These are phyloP conservation scores for Pachydiplax longipennis DNA, from an alignment of 2,888 invertebrate species.

Conservation along the genomic window DNA sequence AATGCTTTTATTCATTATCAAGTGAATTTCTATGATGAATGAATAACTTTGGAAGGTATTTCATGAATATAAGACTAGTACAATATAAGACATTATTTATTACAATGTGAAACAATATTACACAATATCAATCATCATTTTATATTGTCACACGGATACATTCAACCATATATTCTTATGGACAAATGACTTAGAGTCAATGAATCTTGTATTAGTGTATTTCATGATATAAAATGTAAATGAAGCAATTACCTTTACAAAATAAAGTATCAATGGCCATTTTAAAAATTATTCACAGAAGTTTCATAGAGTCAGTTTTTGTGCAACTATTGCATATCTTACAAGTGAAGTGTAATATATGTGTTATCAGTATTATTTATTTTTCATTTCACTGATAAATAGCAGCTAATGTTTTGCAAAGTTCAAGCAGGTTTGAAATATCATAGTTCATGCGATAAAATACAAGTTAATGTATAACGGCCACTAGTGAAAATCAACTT, in stretches of 20 bases:
- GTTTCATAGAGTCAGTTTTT: neutral
- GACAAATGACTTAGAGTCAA: neutral
- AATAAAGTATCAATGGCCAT: neutral
- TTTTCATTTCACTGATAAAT: too few species aligned
- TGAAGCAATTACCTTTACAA: neutral
- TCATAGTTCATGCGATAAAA: too few species aligned
- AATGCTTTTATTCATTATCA: too few species aligned
- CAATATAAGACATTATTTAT: neutral
- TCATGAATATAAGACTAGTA: neutral
- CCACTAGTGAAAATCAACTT: too few species aligned
- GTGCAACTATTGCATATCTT: neutral
- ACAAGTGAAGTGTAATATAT: too few species aligned
- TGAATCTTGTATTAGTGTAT: neutral
- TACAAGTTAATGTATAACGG: too few species aligned
- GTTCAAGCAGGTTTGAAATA: too few species aligned
- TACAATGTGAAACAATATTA: constrained; percentile 2
- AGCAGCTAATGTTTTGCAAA: too few species aligned
- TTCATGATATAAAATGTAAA: neutral
- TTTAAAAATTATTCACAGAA: neutral
- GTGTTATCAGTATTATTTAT: too few species aligned
- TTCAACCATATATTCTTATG: neutral
- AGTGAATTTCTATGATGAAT: too few species aligned
- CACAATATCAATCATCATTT: neutral
- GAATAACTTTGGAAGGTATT: neutral
- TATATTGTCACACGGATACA: neutral